A percentile compares a stretch with the other conserved stretches of the same genome.
phyloP scores from a whole-genome alignment of 53 echinoderm and acorn worm genomes.

The Echinarachnius parma region DNA sequence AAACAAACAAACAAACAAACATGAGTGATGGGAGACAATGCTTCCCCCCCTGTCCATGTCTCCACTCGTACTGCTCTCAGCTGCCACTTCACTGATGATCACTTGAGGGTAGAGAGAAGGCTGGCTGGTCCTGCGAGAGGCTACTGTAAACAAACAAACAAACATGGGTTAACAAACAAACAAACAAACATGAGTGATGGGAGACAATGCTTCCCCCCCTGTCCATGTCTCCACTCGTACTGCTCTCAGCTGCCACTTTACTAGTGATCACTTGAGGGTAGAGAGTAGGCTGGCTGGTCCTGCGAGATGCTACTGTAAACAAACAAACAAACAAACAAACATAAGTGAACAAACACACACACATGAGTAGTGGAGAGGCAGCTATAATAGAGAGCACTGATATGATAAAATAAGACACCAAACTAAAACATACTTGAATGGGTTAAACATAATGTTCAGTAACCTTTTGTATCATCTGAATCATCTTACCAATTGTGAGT shows the following conservation, averaged over 20 bases:
- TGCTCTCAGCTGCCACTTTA: neutral
- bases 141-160: neutral
- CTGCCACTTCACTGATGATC: constrained; percentile 29
- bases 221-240: neutral
- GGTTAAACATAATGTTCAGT: too few relatives aligned
- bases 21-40: constrained; percentile 25
- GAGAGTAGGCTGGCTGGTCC: neutral
- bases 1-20: too few relatives aligned
- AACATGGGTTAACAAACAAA: neutral
- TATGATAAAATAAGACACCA: too few relatives aligned
- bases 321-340: neutral
- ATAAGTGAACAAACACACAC: too few relatives aligned
- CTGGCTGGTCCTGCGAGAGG: constrained; percentile 7
- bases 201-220: constrained; percentile 36
- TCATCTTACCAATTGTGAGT: neutral
- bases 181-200: neutral
- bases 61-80: neutral
- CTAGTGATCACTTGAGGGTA: constrained; percentile 50
- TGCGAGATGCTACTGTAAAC: constrained; percentile 7
- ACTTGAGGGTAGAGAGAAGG: constrained; percentile 35
- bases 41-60: constrained; percentile 9
- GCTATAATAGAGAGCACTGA: neutral
- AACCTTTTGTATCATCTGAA: too few relatives aligned
- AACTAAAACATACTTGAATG: too few relatives aligned
- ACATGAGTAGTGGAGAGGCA: neutral